A percentile compares a stretch with the other conserved stretches of the same genome.
phyloP scores from a whole-genome alignment of 2,888 invertebrate genomes.

The Hofmannophila pseudospretella region DNA sequence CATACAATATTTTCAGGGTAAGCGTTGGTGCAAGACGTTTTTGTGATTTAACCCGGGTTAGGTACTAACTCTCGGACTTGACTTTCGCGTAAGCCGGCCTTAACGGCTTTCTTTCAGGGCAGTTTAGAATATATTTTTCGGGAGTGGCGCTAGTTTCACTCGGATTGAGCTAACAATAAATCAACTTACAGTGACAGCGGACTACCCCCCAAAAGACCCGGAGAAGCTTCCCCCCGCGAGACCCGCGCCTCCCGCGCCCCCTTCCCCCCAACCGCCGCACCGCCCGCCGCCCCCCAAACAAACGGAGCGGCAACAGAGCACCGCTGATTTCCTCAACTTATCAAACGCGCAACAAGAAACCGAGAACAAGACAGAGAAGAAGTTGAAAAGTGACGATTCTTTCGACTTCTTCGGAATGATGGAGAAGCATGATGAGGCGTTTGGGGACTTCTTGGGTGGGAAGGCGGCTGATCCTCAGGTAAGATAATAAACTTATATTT shows the following conservation, averaged over 20 bases:
- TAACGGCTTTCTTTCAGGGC: too few relatives aligned
- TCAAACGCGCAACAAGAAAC: not conserved
- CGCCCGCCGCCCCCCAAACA: slow-evolving; percentile 30
- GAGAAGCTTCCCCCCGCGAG: slow-evolving; percentile 42
- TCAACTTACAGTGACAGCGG: slow-evolving; percentile 48
- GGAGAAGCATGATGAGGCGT: slow-evolving; percentile 74
- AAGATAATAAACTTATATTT: too few relatives aligned
- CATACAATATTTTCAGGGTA: too few relatives aligned
- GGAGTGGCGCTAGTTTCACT: too few relatives aligned
- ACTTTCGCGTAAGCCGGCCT: too few relatives aligned
- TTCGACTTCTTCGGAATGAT: slow-evolving; percentile 79
- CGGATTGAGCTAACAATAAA: not conserved
- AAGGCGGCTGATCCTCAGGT: slow-evolving; percentile 33
- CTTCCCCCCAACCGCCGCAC: slow-evolving; percentile 24
- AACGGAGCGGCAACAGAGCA: slow-evolving; percentile 20
- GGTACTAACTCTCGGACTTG: too few relatives aligned
- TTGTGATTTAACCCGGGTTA: too few relatives aligned
- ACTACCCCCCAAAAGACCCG: slow-evolving; percentile 39
- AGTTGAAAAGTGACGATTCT: slow-evolving; percentile 64
- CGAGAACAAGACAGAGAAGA: slow-evolving; percentile 30
- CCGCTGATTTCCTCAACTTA: slow-evolving; percentile 54
- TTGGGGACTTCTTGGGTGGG: slow-evolving; percentile 68
- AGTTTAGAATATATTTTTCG: too few relatives aligned
- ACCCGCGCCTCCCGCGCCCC: slow-evolving; percentile 35
- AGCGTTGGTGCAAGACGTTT: too few relatives aligned